Conservation (phyloP, 1,140 invertebrate genomes). For the Ectropis grisescens region DNA sequence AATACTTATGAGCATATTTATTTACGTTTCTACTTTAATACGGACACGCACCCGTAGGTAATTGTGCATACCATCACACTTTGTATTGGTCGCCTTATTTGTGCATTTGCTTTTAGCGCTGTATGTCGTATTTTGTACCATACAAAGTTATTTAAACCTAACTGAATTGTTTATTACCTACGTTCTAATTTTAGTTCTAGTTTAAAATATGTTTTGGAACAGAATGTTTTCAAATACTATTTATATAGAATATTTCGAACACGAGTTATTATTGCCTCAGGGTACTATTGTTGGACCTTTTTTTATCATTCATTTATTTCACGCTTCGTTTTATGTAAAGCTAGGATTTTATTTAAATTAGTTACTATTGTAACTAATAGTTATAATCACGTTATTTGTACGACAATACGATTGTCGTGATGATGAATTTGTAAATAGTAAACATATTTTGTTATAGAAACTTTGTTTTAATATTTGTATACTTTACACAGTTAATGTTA, state of each 20-base stretch:
- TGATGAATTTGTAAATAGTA: constrained; percentile 12
- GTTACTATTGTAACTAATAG: background rate
- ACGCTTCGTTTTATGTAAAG: no score
- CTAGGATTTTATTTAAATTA: no score
- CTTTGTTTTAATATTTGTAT: constrained; percentile 12
- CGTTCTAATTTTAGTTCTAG: constrained; percentile 11
- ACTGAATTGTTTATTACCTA: constrained; percentile 12
- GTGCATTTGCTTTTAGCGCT: constrained; percentile 64
- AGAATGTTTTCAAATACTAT: constrained; percentile 8
- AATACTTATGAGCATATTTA: constrained; percentile 63
- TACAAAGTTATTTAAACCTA: constrained; percentile 9
- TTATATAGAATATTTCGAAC: no score
- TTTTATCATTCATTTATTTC: no score
- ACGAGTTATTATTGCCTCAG: no score
- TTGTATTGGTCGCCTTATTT: constrained; percentile 42
- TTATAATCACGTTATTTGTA: background rate
- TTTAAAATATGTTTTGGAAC: constrained; percentile 5
- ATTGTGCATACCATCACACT: constrained; percentile 43
- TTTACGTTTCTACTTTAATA: constrained; percentile 48
- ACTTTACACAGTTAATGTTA: constrained; percentile 30
- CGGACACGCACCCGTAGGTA: constrained; percentile 26
- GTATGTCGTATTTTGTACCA: constrained; percentile 34
- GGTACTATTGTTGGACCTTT: no score
- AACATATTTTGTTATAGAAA: background rate
- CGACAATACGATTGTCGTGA: constrained; percentile 4